A percentile compares a stretch with the other conserved stretches of the same genome.
These are phyloP conservation scores for Aeoliscus strigatus DNA, from an alignment of 2,797 vertebrate species.

Conservation along the genomic window DNA sequence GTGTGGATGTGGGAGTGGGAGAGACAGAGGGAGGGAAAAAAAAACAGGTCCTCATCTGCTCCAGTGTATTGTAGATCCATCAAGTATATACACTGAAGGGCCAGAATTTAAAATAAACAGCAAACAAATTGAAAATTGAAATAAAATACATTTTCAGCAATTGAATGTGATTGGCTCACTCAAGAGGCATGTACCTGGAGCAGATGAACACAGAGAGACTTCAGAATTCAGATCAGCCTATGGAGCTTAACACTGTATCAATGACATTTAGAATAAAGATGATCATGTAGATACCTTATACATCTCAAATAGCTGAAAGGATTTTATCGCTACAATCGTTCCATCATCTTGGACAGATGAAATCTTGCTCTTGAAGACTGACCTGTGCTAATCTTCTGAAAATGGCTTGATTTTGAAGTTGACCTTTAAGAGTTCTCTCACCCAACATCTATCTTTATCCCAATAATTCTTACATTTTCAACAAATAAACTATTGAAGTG, in stretches of 20 bases:
- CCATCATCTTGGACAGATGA: slow-evolving; percentile 52
- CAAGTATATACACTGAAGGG: too few species aligned
- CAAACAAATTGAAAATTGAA: too few species aligned
- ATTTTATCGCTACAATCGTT: slow-evolving; percentile 41
- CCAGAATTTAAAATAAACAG: too few species aligned
- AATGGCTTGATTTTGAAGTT: slow-evolving; percentile 44
- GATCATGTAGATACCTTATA: not conserved
- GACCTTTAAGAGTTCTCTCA: slow-evolving; percentile 57
- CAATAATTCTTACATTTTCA: too few species aligned
- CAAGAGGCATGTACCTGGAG: too few species aligned
- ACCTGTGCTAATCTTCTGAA: slow-evolving; percentile 35
- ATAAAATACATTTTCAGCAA: too few species aligned
- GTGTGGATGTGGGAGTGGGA: not conserved
- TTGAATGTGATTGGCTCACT: too few species aligned
- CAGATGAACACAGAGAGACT: too few species aligned
- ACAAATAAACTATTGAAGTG: slow-evolving; percentile 21
- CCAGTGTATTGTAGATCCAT: not conserved
- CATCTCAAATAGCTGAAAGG: slow-evolving; percentile 10
- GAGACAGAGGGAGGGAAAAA: not conserved
- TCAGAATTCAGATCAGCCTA: too few species aligned
- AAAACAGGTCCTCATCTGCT: too few species aligned
- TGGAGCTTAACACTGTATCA: too few species aligned
- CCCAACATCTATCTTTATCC: slow-evolving; percentile 20
- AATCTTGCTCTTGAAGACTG: slow-evolving; percentile 47
- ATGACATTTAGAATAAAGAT: too few species aligned